These are phyloP conservation scores for Agrochola lota DNA, from an alignment of 2,888 invertebrate genomes.

Conservation along the genomic window DNA sequence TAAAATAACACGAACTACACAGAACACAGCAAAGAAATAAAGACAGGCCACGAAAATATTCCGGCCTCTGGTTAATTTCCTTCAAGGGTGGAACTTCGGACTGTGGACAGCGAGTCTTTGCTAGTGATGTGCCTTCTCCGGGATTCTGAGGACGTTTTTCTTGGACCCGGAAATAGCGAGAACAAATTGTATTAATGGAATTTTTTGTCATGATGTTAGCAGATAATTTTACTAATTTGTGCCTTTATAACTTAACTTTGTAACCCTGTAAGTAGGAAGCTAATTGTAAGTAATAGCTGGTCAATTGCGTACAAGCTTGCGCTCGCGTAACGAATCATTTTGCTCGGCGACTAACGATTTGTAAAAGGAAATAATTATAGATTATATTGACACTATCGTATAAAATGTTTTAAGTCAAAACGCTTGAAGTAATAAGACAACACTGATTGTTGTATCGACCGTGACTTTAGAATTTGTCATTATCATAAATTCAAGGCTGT, in stretches of 20 bases:
- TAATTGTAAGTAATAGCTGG: too few species aligned
- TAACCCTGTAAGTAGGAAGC: too few species aligned
- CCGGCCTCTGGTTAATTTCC: slow-evolving; percentile 68
- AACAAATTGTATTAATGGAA: too few species aligned
- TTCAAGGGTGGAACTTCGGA: slow-evolving; percentile 63
- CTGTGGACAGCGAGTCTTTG: slow-evolving; percentile 56
- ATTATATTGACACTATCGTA: too few species aligned
- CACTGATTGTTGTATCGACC: too few species aligned
- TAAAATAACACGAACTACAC: slow-evolving; percentile 58
- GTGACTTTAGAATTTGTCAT: too few species aligned
- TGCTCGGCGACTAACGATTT: not conserved
- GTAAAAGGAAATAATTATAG: not conserved
- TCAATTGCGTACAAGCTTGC: not conserved
- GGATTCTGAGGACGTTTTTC: slow-evolving; percentile 1
- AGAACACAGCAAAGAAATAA: slow-evolving; percentile 63
- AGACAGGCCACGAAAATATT: slow-evolving; percentile 60
- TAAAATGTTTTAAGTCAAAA: too few species aligned
- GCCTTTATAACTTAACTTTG: too few species aligned
- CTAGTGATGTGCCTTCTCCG: slow-evolving; percentile 53
- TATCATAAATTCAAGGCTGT: too few species aligned
- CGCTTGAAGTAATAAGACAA: too few species aligned
- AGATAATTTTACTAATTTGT: too few species aligned
- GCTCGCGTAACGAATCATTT: not conserved
- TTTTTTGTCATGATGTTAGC: too few species aligned
- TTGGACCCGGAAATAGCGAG: not conserved